Percentiles rank a stretch among this genome's conserved stretches.
Evolutionary conservation across 2,113 vertebrate species (phyloP).

Genomic region (Leptodactylus fuscus): DNA sequence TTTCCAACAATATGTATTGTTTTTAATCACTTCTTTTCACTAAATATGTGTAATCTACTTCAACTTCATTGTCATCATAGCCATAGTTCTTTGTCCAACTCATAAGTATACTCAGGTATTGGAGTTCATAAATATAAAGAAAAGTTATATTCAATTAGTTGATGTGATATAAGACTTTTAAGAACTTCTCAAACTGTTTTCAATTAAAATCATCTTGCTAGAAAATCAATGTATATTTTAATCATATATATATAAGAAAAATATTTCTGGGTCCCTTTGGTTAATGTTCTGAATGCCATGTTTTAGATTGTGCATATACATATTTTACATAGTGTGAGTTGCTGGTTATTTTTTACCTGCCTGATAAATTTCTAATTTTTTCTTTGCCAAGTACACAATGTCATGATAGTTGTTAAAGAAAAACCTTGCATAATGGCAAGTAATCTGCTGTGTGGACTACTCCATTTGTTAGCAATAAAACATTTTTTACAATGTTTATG

Average conservation of each 20-base stretch:
- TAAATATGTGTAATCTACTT: background rate
- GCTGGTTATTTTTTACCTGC: background rate
- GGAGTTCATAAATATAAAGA: background rate
- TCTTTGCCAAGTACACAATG: background rate
- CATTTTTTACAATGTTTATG: constrained; percentile 12
- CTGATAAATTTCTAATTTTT: background rate
- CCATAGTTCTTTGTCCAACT: background rate
- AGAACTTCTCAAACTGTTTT: background rate
- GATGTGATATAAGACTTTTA: background rate
- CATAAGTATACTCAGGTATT: constrained; percentile 30
- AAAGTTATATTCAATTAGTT: background rate
- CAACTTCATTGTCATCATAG: background rate
- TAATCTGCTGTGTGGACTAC: constrained; percentile 28
- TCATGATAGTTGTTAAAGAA: background rate
- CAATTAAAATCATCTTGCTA: background rate
- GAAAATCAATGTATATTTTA: background rate
- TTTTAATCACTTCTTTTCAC: background rate
- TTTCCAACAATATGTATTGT: background rate
- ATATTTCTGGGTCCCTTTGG: background rate
- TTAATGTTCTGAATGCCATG: background rate
- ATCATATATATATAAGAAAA: background rate
- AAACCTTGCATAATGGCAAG: background rate
- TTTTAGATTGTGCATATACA: background rate
- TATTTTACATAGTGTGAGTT: background rate
- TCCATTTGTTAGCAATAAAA: constrained; percentile 49